Evolutionary conservation across 2,888 invertebrate species (phyloP), one percentile per base, ranked within the genome.

Genomic region (Oxyteleia sp.): DNA sequence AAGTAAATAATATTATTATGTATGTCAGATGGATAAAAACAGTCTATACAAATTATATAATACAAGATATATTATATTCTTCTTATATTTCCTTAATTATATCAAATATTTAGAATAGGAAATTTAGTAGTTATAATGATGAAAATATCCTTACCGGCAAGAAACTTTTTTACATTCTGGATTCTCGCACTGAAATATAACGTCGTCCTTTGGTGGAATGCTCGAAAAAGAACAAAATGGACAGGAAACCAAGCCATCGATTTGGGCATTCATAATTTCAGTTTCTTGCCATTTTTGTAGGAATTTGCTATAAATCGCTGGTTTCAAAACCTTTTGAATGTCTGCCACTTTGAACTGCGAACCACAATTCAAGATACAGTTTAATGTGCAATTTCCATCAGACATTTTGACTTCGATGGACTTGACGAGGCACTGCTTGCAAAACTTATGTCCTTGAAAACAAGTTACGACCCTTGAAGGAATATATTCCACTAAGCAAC

Each of bases 221-320:
- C 93, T 93, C 20, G 94, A 94, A 87, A 94, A 95, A 26, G 93
- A 32, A 85, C 95, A 95, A 88, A 94, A 94, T 0, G 94, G 94
- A 88, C 95, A 95, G 2, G 91, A 89, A 4, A 94, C 94, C 8
- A 95, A 89, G 55, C 94, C 94, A 11, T 94, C 93, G 26, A 95
- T 91, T 45, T 92, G 93, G 29, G 94, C 94, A 16, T 93, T 91
- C 55, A 88, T 89, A 3, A 94, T 92, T 85, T 94, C 94, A 53
- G 93, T 94, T 45, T 93, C 93, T 82, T 94, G 94, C 69, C 93
- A 91, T 63, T 93, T 92, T 11, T 91, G 88, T 20, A 94, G 86
- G 29, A 94, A 87, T 69, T 92, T 93, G 20, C 94, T 93, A 82
- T 94, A 94, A 13, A 92, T 89, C 0, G 23, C 26, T 32, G 74